Evolutionary conservation across 2,797 vertebrate species (phyloP), one percentile per base, ranked within the genome.

Genomic region (Melanotaenia trifasciata): DNA sequence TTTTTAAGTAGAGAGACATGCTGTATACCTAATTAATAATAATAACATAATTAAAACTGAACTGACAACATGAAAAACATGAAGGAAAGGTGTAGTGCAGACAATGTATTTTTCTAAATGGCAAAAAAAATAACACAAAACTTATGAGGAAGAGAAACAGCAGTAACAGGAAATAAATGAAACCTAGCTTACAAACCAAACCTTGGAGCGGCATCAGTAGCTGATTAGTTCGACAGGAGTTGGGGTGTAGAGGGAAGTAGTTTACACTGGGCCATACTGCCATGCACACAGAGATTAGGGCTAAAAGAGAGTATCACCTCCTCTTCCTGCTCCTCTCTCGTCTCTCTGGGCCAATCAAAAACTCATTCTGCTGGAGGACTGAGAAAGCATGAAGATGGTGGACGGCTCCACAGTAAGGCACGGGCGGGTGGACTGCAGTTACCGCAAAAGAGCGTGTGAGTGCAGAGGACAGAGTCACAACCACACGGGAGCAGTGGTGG

Each of bases 301-400:
- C 76, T 81, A 78, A 83, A 87, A 88, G 65, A 84, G 70, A 89
- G 83, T 67, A 82, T 93, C 93, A 93, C 97, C 97, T 99, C 96
- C 95, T 94, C 88, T 86, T 91, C 92, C 82, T 57, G 89, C 87
- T 92, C 89, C 77, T 86, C 82, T 78, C 84, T 80, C 35, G 78
- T 88, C 87, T 91, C 80, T 90, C 85, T 87, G 85, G 89, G 74
- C 88, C 90, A 93, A 91, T 95, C 94, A 99, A 96, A 98, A 99
- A 98, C 96, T 98, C 95, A 99, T 95, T 96, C 96, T 96, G 96
- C 96, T 98, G 93, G 98, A 96, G 94, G 98, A 99, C 96, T 99
- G 98, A 94, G 98, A 99, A 93, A 99, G 98, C 97, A 99, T 98
- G 97, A 99, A 99, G 96, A 99, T 97, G 96, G 97, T 97, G 93